Evolutionary conservation across 2,888 invertebrate genomes (phyloP), one percentile per base, ranked within the genome.

Genomic region (Pseudococcus viburni): DNA sequence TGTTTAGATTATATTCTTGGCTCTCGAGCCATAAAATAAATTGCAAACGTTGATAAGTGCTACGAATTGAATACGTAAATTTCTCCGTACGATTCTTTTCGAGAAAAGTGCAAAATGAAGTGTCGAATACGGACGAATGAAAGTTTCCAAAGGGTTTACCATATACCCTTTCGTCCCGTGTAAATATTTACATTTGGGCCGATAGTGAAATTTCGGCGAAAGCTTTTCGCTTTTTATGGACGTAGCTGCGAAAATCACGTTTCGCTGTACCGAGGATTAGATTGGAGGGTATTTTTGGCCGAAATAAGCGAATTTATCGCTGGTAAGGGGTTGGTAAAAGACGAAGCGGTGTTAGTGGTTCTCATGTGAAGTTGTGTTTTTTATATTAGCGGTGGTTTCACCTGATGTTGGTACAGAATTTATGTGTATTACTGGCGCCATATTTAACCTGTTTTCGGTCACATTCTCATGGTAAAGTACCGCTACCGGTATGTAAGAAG

Each of bases 381-480:
- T 9, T 19, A 11, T 11, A 22, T 33, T 17, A 73, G 15, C 33
- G 73, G 5, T 42, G 42, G 33, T 73, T 73, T 33, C 39, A 73
- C 33, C 39, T 73, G 73, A 6, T 15, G 9, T 33, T 73, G 33
- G 15, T 73, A 12, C 1, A 12, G 6, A 73, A 15, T 26, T 73
- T 33, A 6, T 33, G 17, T 68, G 68, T 73, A 33, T 33, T 8
- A 33, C 26, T 73, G 73, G 73, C 73, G 73, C 73, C 33, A 5
- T 73, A 73, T 26, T 33, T 19, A 64, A 64, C 64, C 64, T 64
- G 64, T 64, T 64, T 64, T 64, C 11, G 73, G 39, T 33, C 8
- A 33, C 73, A 73, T 73, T 73, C 73, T 73, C 33, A 33, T 26
- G 26, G 9, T 73, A 6, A 11, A 73, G 73, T 73, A 73, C 73